phyloP scores from a whole-genome alignment of 2,888 invertebrate species.

The Alloplasta piceator region DNA sequence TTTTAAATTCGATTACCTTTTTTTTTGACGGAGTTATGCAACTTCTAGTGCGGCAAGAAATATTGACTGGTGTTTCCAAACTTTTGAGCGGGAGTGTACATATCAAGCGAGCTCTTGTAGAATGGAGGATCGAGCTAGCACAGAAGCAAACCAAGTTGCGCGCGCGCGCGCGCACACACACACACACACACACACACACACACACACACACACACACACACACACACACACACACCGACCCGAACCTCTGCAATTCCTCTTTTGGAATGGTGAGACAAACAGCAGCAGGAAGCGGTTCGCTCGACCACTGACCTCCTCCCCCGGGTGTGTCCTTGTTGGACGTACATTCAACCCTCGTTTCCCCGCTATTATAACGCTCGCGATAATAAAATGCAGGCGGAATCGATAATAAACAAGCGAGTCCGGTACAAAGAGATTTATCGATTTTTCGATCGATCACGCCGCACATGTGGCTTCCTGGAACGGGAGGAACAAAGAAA shows the following conservation, averaged over 20 bases:
- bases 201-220: neutral
- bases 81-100: too few relatives aligned
- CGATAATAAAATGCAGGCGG: constrained; percentile 56
- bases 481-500: constrained; percentile 14
- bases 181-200: neutral
- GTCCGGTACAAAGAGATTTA: constrained; percentile 40
- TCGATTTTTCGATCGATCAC: constrained; percentile 41
- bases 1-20: too few relatives aligned
- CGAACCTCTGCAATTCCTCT: neutral
- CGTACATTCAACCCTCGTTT: constrained; percentile 1
- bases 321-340: neutral
- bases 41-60: too few relatives aligned
- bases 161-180: neutral
- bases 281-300: constrained; percentile 42
- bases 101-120: constrained; percentile 4
- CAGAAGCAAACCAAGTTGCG: constrained; percentile 21
- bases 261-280: constrained; percentile 48
- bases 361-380: constrained; percentile 1
- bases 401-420: constrained; percentile 21
- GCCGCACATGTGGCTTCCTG: neutral
- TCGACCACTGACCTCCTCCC: constrained; percentile 49
- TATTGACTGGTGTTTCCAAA: too few relatives aligned
- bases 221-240: neutral
- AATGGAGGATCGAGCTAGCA: neutral
- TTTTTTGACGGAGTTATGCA: too few relatives aligned